A percentile compares a stretch with the other conserved stretches of the same genome.
These are phyloP conservation scores for Rana temporaria DNA, from an alignment of 2,113 vertebrate genomes.

Conservation along the genomic window DNA sequence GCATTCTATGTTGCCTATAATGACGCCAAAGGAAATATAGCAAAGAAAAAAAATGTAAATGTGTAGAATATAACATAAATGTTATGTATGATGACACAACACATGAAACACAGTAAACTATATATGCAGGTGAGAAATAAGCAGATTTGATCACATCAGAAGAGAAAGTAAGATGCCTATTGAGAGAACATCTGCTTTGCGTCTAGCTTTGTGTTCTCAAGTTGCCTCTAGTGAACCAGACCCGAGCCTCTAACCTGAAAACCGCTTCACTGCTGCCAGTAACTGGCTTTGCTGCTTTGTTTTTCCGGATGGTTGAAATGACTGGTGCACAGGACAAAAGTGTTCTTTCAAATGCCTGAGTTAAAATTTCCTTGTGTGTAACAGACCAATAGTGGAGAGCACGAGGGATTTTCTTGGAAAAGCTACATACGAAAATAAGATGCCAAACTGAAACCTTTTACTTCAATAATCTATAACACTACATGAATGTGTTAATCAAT, in stretches of 20 bases:
- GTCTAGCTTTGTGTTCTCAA: background rate
- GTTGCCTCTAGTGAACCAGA: conserved; percentile 18
- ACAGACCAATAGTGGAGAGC: background rate
- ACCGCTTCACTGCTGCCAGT: conserved; percentile 6
- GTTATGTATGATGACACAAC: background rate
- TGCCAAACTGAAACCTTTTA: no score
- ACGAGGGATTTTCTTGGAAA: no score
- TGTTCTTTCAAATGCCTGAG: conserved; percentile 3
- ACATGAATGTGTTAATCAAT: no score
- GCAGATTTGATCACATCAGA: conserved; percentile 7
- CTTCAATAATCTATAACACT: no score
- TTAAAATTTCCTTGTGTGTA: conserved; percentile 4
- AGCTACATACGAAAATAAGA: no score
- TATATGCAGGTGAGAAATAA: background rate
- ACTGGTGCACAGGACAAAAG: background rate
- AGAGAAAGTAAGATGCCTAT: conserved; percentile 21
- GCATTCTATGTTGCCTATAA: background rate
- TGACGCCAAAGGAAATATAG: background rate
- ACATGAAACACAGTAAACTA: conserved; percentile 19
- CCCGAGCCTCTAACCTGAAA: conserved; percentile 21
- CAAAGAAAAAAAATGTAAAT: background rate
- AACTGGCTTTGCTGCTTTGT: conserved; percentile 14
- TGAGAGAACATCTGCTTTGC: background rate
- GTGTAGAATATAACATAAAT: no score
- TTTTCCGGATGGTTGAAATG: background rate